A percentile compares a stretch with the other conserved stretches of the same genome.
Conservation (phyloP, 2,888 invertebrate species). For the Chrysolina haemoptera region DNA sequence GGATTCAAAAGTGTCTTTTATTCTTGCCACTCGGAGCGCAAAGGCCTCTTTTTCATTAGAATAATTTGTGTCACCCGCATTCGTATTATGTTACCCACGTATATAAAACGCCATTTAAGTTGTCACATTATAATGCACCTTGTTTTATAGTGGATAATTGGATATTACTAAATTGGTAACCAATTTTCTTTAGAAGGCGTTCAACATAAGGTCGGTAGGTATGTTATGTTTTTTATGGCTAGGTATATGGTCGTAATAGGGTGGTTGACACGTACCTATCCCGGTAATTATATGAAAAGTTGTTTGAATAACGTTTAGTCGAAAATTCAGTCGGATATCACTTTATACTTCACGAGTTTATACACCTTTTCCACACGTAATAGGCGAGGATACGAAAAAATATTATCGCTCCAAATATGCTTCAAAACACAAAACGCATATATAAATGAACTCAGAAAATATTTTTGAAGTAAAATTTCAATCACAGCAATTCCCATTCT, state of each 20-base stretch:
- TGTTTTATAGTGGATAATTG: constrained; percentile 46
- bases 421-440: no score
- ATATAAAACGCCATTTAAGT: constrained; percentile 47
- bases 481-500: no score
- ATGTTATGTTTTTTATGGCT: constrained; percentile 28
- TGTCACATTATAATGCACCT: constrained; percentile 49
- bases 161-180: constrained; percentile 44
- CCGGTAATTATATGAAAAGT: not conserved
- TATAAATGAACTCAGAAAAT: no score
- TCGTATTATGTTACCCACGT: constrained; percentile 45
- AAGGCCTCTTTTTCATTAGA: constrained; percentile 46
- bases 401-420: no score
- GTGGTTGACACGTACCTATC: constrained; percentile 5
- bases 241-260: constrained; percentile 10
- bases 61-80: constrained; percentile 48
- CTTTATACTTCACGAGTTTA: not conserved
- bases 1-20: constrained; percentile 44
- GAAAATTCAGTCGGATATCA: no score
- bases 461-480: no score
- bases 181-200: constrained; percentile 38
- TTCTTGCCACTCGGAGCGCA: constrained; percentile 44
- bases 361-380: no score
- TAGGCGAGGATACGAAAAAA: no score
- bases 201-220: constrained; percentile 29
- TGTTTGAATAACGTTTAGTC: not conserved